Percentiles rank a stretch among this genome's conserved stretches.
phyloP scores from a whole-genome alignment of 2,888 invertebrate genomes.

The Amiota minor region DNA sequence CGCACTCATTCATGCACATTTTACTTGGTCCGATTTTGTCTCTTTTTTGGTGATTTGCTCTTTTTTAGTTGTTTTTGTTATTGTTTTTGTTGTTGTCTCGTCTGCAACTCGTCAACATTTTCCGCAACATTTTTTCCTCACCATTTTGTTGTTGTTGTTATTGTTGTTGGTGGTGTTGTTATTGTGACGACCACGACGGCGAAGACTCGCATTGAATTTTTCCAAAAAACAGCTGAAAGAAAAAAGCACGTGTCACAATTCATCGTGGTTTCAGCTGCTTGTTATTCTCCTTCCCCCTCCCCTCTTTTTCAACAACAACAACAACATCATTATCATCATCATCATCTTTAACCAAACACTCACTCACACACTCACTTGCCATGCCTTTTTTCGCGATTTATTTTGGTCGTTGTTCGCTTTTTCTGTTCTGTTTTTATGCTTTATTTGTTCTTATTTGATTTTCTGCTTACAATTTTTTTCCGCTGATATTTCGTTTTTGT shows the following conservation, averaged over 20 bases:
- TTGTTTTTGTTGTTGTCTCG: not conserved
- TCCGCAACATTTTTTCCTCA: constrained; percentile 14
- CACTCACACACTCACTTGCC: not conserved
- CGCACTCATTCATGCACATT: constrained; percentile 24
- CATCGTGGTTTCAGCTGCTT: constrained; percentile 37
- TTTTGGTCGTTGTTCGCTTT: constrained; percentile 52
- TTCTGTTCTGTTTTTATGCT: constrained; percentile 43
- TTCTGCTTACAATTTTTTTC: constrained; percentile 30
- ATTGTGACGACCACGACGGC: constrained; percentile 45
- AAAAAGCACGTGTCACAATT: constrained; percentile 71
- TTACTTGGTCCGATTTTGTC: constrained; percentile 11
- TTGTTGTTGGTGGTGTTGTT: constrained; percentile 47
- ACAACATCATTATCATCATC: too few species aligned
- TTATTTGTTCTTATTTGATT: constrained; percentile 38
- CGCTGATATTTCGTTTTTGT: constrained; percentile 24
- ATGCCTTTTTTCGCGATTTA: constrained; percentile 49
- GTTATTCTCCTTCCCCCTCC: constrained; percentile 26
- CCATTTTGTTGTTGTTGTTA: constrained; percentile 27
- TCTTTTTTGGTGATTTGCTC: not conserved
- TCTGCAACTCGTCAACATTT: constrained; percentile 35
- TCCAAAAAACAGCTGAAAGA: constrained; percentile 69
- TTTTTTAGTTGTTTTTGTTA: constrained; percentile 25
- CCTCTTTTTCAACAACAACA: constrained; percentile 1
- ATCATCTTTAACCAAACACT: not conserved
- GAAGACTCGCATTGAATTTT: constrained; percentile 55